Evolutionary conservation across 2,888 invertebrate genomes (phyloP).

Genomic region (Zygogramma bicolorata): DNA sequence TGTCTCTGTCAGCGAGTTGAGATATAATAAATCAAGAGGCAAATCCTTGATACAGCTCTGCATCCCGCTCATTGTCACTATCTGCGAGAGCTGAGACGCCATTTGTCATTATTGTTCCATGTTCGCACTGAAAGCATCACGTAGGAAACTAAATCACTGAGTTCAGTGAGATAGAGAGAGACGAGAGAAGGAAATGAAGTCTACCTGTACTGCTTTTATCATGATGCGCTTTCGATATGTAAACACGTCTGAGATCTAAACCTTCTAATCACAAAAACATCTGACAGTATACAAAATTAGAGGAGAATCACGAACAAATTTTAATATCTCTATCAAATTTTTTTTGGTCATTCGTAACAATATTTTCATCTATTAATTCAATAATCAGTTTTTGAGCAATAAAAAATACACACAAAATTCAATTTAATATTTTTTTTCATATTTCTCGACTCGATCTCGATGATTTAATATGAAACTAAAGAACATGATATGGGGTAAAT

Average conservation of each 20-base stretch:
- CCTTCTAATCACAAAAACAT: too few species aligned
- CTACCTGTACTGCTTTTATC: not conserved
- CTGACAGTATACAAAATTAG: too few species aligned
- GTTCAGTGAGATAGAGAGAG: not conserved
- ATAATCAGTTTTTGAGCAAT: too few species aligned
- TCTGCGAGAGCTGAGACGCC: constrained; percentile 41
- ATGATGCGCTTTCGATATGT: not conserved
- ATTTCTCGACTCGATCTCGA: too few species aligned
- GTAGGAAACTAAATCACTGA: constrained; percentile 32
- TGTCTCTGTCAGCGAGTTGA: constrained; percentile 49
- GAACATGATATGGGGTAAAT: too few species aligned
- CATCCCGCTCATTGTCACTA: constrained; percentile 52
- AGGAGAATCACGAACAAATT: too few species aligned
- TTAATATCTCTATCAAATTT: too few species aligned
- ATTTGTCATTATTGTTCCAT: constrained; percentile 49
- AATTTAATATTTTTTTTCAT: too few species aligned
- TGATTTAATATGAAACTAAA: too few species aligned
- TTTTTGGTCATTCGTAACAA: too few species aligned
- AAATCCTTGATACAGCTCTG: constrained; percentile 51
- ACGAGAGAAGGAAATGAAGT: not conserved
- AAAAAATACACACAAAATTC: too few species aligned
- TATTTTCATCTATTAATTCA: too few species aligned
- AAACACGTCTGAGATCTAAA: not conserved
- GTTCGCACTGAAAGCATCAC: constrained; percentile 31
- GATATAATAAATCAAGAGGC: constrained; percentile 52